Conservation (phyloP, 2,797 vertebrate species). For the Synaphobranchus kaupii region DNA sequence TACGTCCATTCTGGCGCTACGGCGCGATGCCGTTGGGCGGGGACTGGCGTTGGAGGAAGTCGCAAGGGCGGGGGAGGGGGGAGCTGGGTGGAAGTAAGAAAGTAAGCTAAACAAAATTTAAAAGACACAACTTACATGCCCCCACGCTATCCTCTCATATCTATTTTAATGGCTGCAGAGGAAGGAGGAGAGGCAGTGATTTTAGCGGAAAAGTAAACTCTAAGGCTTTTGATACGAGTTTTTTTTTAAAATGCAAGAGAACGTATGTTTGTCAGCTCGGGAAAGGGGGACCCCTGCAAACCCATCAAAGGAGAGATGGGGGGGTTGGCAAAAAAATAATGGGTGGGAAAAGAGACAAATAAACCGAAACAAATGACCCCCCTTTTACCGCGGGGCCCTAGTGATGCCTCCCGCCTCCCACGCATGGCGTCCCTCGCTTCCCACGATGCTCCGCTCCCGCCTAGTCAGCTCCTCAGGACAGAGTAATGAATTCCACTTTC, state of each 20-base stretch:
- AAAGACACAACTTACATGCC: not conserved
- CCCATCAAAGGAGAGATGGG: not conserved
- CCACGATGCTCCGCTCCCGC: not conserved
- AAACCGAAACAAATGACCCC: conserved; percentile 11
- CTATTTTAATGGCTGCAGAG: not conserved
- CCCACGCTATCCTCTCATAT: not conserved
- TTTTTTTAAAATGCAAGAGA: not conserved
- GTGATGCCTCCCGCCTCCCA: not conserved
- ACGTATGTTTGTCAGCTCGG: not conserved
- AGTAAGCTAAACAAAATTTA: not conserved
- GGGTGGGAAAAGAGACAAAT: not conserved
- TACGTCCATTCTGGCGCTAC: not conserved
- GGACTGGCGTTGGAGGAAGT: not conserved
- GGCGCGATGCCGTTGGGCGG: not conserved
- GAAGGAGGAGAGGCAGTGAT: not conserved
- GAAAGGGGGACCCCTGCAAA: not conserved
- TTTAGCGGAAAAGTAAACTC: not conserved
- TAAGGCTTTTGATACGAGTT: not conserved
- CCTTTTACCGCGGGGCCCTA: not conserved
- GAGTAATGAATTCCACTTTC: conserved; percentile 76
- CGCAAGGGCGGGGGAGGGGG: not conserved
- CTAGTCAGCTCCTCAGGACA: not conserved
- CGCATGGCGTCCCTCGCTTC: not conserved
- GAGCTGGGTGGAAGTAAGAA: not conserved
- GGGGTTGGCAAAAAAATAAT: not conserved